Evolutionary conservation across 2,113 vertebrate genomes (phyloP), one percentile per base, ranked within the genome.

Genomic region (Salvator merianae): DNA sequence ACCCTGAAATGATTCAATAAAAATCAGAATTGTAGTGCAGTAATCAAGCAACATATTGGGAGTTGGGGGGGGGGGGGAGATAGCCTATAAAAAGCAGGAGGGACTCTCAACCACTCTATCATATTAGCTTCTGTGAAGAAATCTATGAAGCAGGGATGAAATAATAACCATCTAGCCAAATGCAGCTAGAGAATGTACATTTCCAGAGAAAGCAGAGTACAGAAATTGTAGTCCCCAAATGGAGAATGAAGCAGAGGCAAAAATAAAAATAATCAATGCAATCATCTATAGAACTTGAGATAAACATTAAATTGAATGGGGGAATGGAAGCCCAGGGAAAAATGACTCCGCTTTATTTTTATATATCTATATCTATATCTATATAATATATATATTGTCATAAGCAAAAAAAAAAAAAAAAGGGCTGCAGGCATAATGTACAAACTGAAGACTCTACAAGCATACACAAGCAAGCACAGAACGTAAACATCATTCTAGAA

Each of bases 191-290:
- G 18, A 59, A 91, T 63, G 72, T 69, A 80, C 70, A 74, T 83
- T 32, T 94, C 87, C 78, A 89, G 87, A 91, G 89, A 83, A 92
- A 93, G 77, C 5, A 77, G 93, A 85, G 32, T 79, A 82, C 63
- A 92, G 93, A 92, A 93, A 91, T 55, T 87, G 88, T 88, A 92
- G 89, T 86, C 82, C 88, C 81, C 88, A 70, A 90, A 76, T 88
- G 34, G 50, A 82, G 81, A 87, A 55, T 88, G 80, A 89, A 84
- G 73, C 87, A 86, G 73, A 90, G 50, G 86, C 81, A 59, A 87
- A 91, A n/a, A 95, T 90, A 94, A 74, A 86, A 93, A 91, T 89
- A 90, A 93, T 95, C 93, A 93, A 91, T 94, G 89, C 83, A 92
- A 88, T 90, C 85, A 92, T 93, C 90, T 92, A 93, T 87, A 88